These are phyloP conservation scores for Macropodus opercularis DNA, from an alignment of 2,797 vertebrate genomes.

Conservation along the genomic window DNA sequence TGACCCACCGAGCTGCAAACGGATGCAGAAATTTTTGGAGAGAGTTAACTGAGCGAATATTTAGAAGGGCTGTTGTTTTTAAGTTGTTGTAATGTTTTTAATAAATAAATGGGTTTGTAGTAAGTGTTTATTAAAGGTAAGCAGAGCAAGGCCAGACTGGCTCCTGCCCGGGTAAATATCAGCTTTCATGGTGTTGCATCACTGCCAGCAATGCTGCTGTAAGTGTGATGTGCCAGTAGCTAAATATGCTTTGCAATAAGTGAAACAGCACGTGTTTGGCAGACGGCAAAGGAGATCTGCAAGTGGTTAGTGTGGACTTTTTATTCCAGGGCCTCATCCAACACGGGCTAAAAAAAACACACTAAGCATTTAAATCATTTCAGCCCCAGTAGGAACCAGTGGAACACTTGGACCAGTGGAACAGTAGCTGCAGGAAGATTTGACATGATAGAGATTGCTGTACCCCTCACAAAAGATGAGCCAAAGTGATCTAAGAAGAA, in stretches of 20 bases:
- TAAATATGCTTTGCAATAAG: slow-evolving; percentile 56
- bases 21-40: not conserved
- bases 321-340: slow-evolving; percentile 45
- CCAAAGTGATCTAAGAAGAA: slow-evolving; percentile 19
- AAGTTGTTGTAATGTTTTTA: slow-evolving; percentile 35
- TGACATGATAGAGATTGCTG: slow-evolving; percentile 13
- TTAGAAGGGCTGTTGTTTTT: slow-evolving; percentile 19
- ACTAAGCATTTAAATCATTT: slow-evolving; percentile 37
- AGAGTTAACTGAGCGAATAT: slow-evolving; percentile 7
- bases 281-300: slow-evolving; percentile 45
- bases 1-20: slow-evolving; percentile 8
- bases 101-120: slow-evolving; percentile 49
- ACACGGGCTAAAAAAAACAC: slow-evolving; percentile 11
- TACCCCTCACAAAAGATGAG: slow-evolving; percentile 20
- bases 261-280: slow-evolving; percentile 53
- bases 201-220: slow-evolving; percentile 51
- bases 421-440: slow-evolving; percentile 37
- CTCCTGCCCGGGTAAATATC: slow-evolving; percentile 56
- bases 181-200: slow-evolving; percentile 52
- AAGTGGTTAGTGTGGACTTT: slow-evolving; percentile 54
- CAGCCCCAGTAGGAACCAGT: slow-evolving; percentile 10
- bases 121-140: slow-evolving; percentile 32
- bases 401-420: slow-evolving; percentile 20
- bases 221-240: slow-evolving; percentile 47
- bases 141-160: slow-evolving; percentile 20